Percentiles rank a stretch among this genome's conserved stretches.
Conservation (phyloP, 2,888 invertebrate genomes). For the Napeogenes inachia region DNA sequence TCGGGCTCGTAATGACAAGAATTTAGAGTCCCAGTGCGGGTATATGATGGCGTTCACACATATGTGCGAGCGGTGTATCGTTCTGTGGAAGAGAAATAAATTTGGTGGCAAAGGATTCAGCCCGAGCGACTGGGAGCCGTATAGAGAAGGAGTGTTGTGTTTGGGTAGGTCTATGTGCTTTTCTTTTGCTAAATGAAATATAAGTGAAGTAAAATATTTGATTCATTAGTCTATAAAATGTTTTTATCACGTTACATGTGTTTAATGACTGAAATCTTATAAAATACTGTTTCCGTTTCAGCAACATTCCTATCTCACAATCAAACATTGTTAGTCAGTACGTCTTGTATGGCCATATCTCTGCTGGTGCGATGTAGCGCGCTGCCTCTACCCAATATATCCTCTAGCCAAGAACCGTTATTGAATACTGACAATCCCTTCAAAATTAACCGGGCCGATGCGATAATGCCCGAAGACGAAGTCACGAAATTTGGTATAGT, state of each 20-base stretch:
- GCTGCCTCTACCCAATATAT: slow-evolving; percentile 79
- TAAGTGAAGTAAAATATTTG: background rate
- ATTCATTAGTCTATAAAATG: background rate
- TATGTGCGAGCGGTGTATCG: slow-evolving; percentile 82
- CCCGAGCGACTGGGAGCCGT: slow-evolving; percentile 76
- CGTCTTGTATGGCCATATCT: slow-evolving; percentile 84
- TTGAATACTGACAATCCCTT: slow-evolving; percentile 59
- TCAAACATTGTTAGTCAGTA: slow-evolving; percentile 80
- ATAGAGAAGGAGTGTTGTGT: slow-evolving; percentile 75
- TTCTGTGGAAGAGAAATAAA: slow-evolving; percentile 59
- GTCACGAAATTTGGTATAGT: slow-evolving; percentile 83
- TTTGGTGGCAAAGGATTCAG: slow-evolving; percentile 68
- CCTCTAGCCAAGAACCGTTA: slow-evolving; percentile 56
- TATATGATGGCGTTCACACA: slow-evolving; percentile 84
- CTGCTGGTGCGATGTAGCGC: slow-evolving; percentile 82
- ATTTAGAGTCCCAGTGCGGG: slow-evolving; percentile 87
- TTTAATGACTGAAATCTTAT: no score
- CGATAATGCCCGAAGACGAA: slow-evolving; percentile 42
- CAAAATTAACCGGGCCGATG: slow-evolving; percentile 42
- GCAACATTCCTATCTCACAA: slow-evolving; percentile 81
- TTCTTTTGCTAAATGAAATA: background rate
- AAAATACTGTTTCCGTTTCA: slow-evolving; percentile 47
- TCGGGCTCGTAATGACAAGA: slow-evolving; percentile 74
- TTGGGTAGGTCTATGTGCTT: slow-evolving; percentile 68
- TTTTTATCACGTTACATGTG: background rate